Conservation (phyloP, 2,888 invertebrate genomes). For the Callyntrura sp. region DNA sequence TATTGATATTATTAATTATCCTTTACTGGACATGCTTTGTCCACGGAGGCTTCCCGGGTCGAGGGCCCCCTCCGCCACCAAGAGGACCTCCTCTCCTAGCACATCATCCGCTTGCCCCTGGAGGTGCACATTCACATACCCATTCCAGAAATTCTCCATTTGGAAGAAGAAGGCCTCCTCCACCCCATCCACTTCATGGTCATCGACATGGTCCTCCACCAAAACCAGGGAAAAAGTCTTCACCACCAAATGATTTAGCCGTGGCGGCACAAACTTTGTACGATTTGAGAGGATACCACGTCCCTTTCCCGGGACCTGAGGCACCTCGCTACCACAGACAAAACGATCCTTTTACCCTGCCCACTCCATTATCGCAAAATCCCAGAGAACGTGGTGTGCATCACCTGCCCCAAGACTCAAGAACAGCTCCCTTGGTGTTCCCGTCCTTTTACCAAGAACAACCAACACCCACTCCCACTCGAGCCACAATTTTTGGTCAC, state of each 20-base stretch:
- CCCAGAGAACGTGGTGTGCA: conserved; percentile 18
- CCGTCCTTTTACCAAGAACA: conserved; percentile 81
- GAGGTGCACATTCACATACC: conserved; percentile 33
- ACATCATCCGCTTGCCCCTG: conserved; percentile 61
- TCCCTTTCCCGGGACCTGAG: conserved; percentile 76
- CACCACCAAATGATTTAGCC: conserved; percentile 72
- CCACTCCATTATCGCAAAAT: conserved; percentile 64
- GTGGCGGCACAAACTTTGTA: conserved; percentile 83
- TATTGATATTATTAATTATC: conserved; percentile 72
- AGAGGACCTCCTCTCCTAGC: conserved; percentile 70
- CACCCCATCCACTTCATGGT: conserved; percentile 39
- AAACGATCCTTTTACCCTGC: conserved; percentile 75
- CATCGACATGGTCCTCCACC: conserved; percentile 65
- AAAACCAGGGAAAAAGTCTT: neutral
- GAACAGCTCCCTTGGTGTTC: conserved; percentile 81
- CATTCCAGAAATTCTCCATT: conserved; percentile 50
- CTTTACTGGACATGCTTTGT: conserved; percentile 55
- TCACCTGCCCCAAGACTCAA: conserved; percentile 56
- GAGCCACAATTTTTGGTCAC: conserved; percentile 82
- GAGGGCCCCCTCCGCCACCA: conserved; percentile 55
- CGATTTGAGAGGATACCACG: conserved; percentile 81
- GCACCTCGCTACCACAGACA: conserved; percentile 79
- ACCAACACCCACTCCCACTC: conserved; percentile 61
- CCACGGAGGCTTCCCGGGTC: conserved; percentile 68
- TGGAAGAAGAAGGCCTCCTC: conserved; percentile 56